phyloP scores from a whole-genome alignment of 2,888 invertebrate species.

The Bombyx huttoni region DNA sequence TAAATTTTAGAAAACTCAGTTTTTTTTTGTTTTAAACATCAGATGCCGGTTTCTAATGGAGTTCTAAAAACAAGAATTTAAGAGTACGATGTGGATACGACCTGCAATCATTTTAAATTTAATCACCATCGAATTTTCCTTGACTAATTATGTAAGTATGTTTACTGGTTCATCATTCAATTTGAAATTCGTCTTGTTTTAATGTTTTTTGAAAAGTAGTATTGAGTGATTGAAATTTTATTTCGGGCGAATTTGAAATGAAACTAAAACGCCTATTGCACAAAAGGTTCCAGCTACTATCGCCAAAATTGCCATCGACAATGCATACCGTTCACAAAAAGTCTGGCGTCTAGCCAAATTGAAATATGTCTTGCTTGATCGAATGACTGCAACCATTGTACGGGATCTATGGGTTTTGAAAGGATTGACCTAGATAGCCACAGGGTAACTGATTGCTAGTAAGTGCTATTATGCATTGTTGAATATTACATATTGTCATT shows the following conservation, averaged over 20 bases:
- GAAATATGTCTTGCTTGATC: slow-evolving; percentile 46
- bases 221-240: too few relatives aligned
- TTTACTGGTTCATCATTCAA: neutral
- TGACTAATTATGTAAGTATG: slow-evolving; percentile 35
- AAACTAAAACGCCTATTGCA: neutral
- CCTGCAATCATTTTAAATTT: slow-evolving; percentile 32
- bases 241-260: too few relatives aligned
- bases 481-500: slow-evolving; percentile 27
- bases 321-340: slow-evolving; percentile 39
- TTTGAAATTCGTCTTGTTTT: neutral
- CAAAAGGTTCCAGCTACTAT: slow-evolving; percentile 10
- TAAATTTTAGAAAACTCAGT: too few relatives aligned
- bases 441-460: slow-evolving; percentile 35
- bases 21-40: slow-evolving; percentile 8
- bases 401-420: slow-evolving; percentile 36
- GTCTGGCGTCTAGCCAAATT: slow-evolving; percentile 49
- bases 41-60: slow-evolving; percentile 43
- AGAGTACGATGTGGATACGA: slow-evolving; percentile 51
- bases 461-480: slow-evolving; percentile 30
- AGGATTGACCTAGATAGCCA: slow-evolving; percentile 50
- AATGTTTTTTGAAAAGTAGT: too few relatives aligned
- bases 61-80: slow-evolving; percentile 19
- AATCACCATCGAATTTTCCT: slow-evolving; percentile 30
- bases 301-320: slow-evolving; percentile 28
- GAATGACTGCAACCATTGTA: slow-evolving; percentile 40